These are phyloP conservation scores for Acipenser ruthenus DNA, from an alignment of 2,797 vertebrate genomes.

Conservation along the genomic window DNA sequence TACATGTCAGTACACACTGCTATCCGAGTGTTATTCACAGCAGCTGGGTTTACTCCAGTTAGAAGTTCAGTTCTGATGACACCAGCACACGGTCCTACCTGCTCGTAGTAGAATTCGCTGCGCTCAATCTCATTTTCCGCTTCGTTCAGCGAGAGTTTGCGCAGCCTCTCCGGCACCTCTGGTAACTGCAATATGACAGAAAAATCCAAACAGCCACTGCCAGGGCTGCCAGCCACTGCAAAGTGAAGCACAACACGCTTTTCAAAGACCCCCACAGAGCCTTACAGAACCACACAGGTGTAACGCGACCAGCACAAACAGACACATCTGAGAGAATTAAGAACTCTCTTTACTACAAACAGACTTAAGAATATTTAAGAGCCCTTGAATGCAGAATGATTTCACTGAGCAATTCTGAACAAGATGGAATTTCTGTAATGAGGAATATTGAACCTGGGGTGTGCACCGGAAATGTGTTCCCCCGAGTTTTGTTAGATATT, in stretches of 20 bases:
- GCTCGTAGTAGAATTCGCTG: constrained; percentile 90
- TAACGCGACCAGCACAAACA: too few relatives aligned
- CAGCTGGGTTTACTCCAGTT: not conserved
- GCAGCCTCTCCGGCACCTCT: constrained; percentile 66
- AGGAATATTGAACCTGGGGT: too few relatives aligned
- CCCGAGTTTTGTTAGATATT: too few relatives aligned
- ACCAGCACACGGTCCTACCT: constrained; percentile 54
- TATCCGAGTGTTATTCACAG: not conserved
- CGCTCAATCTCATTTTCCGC: constrained; percentile 77
- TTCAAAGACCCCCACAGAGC: not conserved
- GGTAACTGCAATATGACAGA: constrained; percentile 71
- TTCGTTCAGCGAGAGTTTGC: constrained; percentile 69
- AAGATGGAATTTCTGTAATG: too few relatives aligned
- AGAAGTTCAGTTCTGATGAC: not conserved
- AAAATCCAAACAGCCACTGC: constrained; percentile 42
- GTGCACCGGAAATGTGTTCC: too few relatives aligned
- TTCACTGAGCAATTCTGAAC: too few relatives aligned
- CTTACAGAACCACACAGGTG: too few relatives aligned
- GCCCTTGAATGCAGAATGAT: too few relatives aligned
- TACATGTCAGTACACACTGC: not conserved
- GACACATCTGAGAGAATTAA: too few relatives aligned
- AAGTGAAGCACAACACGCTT: not conserved
- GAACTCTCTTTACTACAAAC: too few relatives aligned
- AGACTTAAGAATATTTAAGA: too few relatives aligned
- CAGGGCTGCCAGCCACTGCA: constrained; percentile 43